Evolutionary conservation across 2,888 invertebrate genomes (phyloP).

Genomic region (Teinopalpus imperialis): DNA sequence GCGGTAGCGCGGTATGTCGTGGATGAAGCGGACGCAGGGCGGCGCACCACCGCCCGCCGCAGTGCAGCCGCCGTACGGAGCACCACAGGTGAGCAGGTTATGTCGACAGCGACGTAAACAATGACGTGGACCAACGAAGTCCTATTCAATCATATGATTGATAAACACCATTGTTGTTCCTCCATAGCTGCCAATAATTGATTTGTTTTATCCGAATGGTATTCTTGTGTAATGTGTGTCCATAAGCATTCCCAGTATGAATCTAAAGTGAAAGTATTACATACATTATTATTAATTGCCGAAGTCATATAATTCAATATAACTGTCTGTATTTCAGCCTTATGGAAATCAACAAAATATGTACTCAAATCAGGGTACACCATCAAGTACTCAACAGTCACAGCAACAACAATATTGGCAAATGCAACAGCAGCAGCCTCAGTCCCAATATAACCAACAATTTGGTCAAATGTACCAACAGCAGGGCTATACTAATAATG

Average conservation of each 20-base stretch:
- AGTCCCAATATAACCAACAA: conserved; percentile 66
- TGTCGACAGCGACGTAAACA: conserved; percentile 61
- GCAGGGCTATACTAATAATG: conserved; percentile 52
- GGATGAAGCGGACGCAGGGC: conserved; percentile 66
- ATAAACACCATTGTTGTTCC: conserved; percentile 31
- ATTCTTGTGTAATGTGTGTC: background rate
- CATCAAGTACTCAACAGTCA: conserved; percentile 31
- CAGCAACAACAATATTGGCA: conserved; percentile 67
- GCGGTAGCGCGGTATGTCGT: conserved; percentile 68
- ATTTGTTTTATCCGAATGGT: background rate
- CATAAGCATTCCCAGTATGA: background rate
- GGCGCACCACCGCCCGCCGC: conserved; percentile 50
- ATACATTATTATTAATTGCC: conserved; percentile 3
- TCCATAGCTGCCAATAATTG: conserved; percentile 2
- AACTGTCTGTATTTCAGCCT: conserved; percentile 49
- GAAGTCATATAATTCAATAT: background rate
- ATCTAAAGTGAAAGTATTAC: conserved; percentile 4
- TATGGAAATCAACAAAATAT: conserved; percentile 60
- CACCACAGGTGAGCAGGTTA: conserved; percentile 69
- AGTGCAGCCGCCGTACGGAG: conserved; percentile 55
- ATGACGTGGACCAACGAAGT: conserved; percentile 63
- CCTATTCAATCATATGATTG: conserved; percentile 43
- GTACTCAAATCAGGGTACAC: conserved; percentile 53
- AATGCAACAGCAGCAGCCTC: conserved; percentile 39
- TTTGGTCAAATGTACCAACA: conserved; percentile 63